Evolutionary conservation across 2,113 vertebrate genomes (phyloP).

Genomic region (Ahaetulla prasina): DNA sequence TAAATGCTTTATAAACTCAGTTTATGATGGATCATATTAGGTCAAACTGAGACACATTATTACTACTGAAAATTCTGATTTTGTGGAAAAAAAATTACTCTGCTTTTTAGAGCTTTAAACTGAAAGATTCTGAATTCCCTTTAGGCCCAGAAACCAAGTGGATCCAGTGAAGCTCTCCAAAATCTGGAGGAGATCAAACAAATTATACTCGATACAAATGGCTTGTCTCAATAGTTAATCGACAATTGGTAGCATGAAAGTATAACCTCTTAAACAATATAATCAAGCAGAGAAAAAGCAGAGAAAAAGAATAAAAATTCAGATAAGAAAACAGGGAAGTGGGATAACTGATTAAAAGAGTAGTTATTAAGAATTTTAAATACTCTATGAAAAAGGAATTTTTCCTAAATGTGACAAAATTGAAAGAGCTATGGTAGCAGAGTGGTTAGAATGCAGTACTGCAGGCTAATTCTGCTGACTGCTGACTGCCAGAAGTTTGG

Average conservation of each 20-base stretch:
- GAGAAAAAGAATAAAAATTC: background rate
- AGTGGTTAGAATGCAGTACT: too few relatives aligned
- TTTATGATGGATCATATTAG: background rate
- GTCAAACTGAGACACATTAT: background rate
- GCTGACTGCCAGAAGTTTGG: too few relatives aligned
- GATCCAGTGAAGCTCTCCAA: background rate
- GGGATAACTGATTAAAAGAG: background rate
- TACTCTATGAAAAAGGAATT: background rate
- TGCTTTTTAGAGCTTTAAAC: background rate
- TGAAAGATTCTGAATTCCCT: background rate
- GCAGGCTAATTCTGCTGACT: too few relatives aligned
- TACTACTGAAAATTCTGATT: background rate
- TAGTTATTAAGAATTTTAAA: background rate
- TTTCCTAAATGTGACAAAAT: background rate
- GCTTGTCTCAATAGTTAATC: background rate
- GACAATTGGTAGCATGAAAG: background rate
- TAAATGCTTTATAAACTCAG: background rate
- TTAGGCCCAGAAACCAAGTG: background rate
- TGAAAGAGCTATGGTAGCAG: too few relatives aligned
- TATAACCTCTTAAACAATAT: background rate
- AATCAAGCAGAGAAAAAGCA: background rate
- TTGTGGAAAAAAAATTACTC: too few relatives aligned
- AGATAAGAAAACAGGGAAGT: background rate
- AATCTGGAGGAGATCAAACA: background rate
- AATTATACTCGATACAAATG: background rate